These are phyloP conservation scores for Saguinus midas DNA, from an alignment of 2,113 vertebrate species.

Conservation along the genomic window DNA sequence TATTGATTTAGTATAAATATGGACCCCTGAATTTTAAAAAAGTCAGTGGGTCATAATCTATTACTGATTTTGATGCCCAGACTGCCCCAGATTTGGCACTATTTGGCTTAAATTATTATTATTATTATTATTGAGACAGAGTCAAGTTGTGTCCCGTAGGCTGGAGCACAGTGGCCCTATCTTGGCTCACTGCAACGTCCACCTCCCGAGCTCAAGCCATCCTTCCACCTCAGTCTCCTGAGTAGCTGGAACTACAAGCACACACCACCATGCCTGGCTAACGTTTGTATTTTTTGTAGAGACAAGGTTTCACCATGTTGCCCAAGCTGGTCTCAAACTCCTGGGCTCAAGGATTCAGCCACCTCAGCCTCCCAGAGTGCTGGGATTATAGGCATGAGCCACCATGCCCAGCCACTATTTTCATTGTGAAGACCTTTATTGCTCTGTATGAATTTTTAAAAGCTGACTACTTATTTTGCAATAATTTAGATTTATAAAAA, in stretches of 20 bases:
- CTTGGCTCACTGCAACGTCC: too few relatives aligned
- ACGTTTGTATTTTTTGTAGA: too few relatives aligned
- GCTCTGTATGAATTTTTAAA: neutral
- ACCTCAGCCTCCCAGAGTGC: neutral
- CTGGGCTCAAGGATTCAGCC: neutral
- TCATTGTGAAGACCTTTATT: conserved; percentile 17
- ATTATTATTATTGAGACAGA: too few relatives aligned
- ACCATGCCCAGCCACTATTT: neutral
- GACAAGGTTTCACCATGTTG: too few relatives aligned
- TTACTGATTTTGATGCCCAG: conserved; percentile 13
- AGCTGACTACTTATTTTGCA: conserved; percentile 32
- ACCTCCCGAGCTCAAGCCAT: too few relatives aligned
- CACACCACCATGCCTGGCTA: too few relatives aligned
- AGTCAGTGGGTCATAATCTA: conserved; percentile 29
- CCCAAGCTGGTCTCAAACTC: neutral
- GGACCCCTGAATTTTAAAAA: neutral
- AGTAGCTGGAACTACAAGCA: too few relatives aligned
- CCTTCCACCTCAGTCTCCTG: too few relatives aligned
- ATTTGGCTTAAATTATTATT: neutral
- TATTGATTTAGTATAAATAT: neutral
- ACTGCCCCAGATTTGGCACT: neutral
- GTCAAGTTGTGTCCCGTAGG: too few relatives aligned
- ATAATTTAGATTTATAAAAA: conserved; percentile 32
- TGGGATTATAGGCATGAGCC: neutral
- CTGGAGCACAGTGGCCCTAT: too few relatives aligned